Evolutionary conservation across 53 echinoderm and acorn worm genomes (phyloP).

Genomic region (Echinarachnius parma): DNA sequence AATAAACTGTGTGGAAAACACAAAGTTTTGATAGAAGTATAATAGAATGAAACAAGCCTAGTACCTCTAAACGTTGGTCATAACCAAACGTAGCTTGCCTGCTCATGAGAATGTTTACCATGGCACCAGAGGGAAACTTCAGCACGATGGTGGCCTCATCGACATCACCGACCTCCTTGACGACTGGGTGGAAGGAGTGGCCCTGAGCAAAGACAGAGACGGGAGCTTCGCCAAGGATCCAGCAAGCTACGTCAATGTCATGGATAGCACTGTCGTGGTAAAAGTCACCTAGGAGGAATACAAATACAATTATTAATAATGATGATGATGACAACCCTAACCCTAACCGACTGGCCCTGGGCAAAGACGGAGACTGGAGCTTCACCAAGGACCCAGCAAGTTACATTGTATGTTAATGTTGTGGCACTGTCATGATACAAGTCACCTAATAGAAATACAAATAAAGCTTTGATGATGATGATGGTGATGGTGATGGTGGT

Average conservation of each 20-base stretch:
- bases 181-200: slow-evolving; percentile 54
- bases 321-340: no score
- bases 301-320: no score
- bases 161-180: slow-evolving; percentile 52
- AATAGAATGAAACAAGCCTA: background rate
- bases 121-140: slow-evolving; percentile 76
- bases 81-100: slow-evolving; percentile 70
- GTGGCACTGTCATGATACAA: slow-evolving; percentile 68
- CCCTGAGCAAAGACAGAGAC: slow-evolving; percentile 56
- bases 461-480: background rate
- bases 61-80: slow-evolving; percentile 83
- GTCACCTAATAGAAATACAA: slow-evolving; percentile 50
- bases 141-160: slow-evolving; percentile 69
- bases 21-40: no score
- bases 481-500: background rate
- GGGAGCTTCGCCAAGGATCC: slow-evolving; percentile 61
- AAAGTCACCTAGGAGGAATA: slow-evolving; percentile 52
- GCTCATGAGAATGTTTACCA: slow-evolving; percentile 63
- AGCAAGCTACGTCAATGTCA: slow-evolving; percentile 69
- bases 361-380: slow-evolving; percentile 55
- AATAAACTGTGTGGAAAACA: no score
- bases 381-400: slow-evolving; percentile 64
- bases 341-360: no score
- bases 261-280: slow-evolving; percentile 75
- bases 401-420: slow-evolving; percentile 70